phyloP scores from a whole-genome alignment of 2,888 invertebrate species.

The Myathropa florea region DNA sequence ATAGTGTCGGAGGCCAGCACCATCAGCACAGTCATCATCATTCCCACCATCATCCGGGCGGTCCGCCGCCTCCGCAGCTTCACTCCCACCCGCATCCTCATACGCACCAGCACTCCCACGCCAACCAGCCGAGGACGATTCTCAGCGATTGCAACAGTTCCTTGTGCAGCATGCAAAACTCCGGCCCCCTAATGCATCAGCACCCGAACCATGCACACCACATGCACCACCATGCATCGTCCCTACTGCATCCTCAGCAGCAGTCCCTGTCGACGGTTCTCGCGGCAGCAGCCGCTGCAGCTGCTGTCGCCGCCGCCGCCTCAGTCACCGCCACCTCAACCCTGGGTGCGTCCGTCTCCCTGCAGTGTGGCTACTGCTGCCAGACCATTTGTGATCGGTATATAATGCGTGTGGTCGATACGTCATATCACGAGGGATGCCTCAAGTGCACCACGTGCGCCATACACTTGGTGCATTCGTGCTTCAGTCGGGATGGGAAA shows the following conservation, averaged over 20 bases:
- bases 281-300: conserved; percentile 63
- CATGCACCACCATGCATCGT: conserved; percentile 47
- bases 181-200: conserved; percentile 72
- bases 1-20: conserved; percentile 65
- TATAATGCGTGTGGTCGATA: conserved; percentile 87
- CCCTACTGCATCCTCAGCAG: conserved; percentile 48
- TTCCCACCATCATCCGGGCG: conserved; percentile 26
- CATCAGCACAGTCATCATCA: conserved; percentile 68
- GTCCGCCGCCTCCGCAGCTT: conserved; percentile 51
- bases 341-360: conserved; percentile 57
- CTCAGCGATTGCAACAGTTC: conserved; percentile 69
- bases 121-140: conserved; percentile 57
- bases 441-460: conserved; percentile 89
- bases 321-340: conserved; percentile 49
- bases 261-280: conserved; percentile 63
- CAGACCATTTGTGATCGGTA: conserved; percentile 88
- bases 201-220: conserved; percentile 62
- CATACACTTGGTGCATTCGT: conserved; percentile 86
- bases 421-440: conserved; percentile 89
- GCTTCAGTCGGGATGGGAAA: conserved; percentile 88
- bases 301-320: conserved; percentile 59
- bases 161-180: conserved; percentile 69
- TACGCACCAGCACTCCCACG: conserved; percentile 21
- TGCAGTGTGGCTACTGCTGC: conserved; percentile 86
- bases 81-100: conserved; percentile 40